Conservation (phyloP, 1,140 invertebrate genomes). For the Coenobita brevimanus region DNA sequence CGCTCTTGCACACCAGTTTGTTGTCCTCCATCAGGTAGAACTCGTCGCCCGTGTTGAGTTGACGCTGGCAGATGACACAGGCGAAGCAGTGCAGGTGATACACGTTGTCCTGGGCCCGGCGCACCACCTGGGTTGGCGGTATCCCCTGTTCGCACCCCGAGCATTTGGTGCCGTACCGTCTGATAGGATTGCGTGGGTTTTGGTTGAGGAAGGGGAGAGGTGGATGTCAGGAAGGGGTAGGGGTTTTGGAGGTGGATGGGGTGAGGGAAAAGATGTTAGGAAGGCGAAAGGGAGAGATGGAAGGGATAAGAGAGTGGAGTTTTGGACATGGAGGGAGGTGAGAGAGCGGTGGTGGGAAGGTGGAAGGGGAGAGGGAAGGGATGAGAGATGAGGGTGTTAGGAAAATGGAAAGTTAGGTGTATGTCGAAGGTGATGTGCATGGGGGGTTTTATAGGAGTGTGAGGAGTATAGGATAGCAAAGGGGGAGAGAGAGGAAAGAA, state of each 20-base stretch:
- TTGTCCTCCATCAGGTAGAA: constrained; percentile 98
- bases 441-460: not conserved
- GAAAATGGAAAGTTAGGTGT: too few relatives aligned
- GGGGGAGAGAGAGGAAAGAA: too few relatives aligned
- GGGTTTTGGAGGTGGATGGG: not conserved
- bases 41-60: constrained; percentile 97
- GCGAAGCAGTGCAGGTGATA: constrained; percentile 98
- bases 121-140: constrained; percentile 95
- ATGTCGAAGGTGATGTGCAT: not conserved
- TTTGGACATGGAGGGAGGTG: not conserved
- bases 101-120: constrained; percentile 93
- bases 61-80: constrained; percentile 94
- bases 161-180: constrained; percentile 97
- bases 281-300: too few relatives aligned
- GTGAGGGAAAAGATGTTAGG: not conserved
- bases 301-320: not conserved
- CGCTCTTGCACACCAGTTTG: constrained; percentile 96
- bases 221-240: not conserved
- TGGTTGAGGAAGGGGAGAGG: not conserved
- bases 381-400: not conserved
- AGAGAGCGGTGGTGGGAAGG: not conserved
- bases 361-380: not conserved
- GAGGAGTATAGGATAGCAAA: not conserved
- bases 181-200: constrained; percentile 79
- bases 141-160: constrained; percentile 97